Conservation (phyloP, 30 jellyfish, hydroid and myxozoan genomes). For the Clytia hemisphaerica region DNA sequence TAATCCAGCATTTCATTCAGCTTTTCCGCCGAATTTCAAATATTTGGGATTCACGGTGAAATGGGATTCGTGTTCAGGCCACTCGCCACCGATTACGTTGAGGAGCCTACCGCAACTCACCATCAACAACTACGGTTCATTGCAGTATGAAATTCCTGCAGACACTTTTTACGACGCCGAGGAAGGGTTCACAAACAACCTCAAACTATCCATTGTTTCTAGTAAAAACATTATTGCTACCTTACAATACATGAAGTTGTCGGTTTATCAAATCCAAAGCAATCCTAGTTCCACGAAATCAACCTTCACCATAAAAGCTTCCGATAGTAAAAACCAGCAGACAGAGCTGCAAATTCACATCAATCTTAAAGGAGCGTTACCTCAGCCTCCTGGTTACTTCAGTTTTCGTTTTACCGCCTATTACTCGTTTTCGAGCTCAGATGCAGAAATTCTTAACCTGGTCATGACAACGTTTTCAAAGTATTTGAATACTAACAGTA, state of each 20-base stretch:
- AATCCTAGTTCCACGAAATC: too few species aligned
- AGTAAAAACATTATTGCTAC: not conserved
- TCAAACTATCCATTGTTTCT: too few species aligned
- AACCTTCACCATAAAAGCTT: too few species aligned
- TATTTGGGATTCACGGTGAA: constrained; percentile 6
- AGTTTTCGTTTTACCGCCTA: not conserved
- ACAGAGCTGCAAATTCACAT: not conserved
- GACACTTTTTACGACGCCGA: constrained; percentile 24
- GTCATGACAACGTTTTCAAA: not conserved
- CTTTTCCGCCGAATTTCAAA: constrained; percentile 9
- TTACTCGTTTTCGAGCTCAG: not conserved
- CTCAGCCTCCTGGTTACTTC: not conserved
- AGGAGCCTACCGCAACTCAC: not conserved
- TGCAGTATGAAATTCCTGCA: not conserved
- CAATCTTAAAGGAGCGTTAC: not conserved
- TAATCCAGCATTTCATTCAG: not conserved
- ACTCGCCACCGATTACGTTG: constrained; percentile 9
- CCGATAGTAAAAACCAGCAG: too few species aligned
- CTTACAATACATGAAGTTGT: not conserved
- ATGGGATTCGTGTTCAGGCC: not conserved
- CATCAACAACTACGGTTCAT: not conserved
- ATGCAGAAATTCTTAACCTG: not conserved
- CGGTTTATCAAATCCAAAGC: constrained; percentile 19
- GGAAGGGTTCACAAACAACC: constrained; percentile 24
- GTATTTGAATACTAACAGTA: not conserved